Base-by-base conservation (phyloP, 2,797 vertebrate species). In the Loriculus beryllinus region DNA sequence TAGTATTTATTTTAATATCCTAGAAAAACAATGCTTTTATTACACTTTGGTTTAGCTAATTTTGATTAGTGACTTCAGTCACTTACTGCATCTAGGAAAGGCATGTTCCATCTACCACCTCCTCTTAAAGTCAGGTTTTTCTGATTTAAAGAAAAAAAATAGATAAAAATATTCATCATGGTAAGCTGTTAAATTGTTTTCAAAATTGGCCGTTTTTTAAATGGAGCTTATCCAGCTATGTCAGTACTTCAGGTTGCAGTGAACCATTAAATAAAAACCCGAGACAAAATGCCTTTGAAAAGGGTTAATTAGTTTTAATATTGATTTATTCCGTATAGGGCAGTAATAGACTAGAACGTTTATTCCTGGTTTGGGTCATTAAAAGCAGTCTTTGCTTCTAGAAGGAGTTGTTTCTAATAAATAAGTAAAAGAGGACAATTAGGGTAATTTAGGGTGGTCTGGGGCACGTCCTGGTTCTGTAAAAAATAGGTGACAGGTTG, bases 301-400 rank as follows among this genome's bases (percentile, higher is more conserved):
- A 98, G 98, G 99, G 99, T 99, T 99, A 99, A 99, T 99, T 99
- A 98, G 98, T 98, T 99, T 98, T 99, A 99, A 99, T 99, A 99
- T 98, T 98, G 99, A 99, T 99, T 99, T 99, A 99, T 99, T 98
- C 98, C 97, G 95, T 98, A 98, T 98, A 98, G 98, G 98, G 98
- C 93, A 98, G 97, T 98, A 98, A 98, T 98, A 97, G 97, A 95
- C 91, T 96, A 92, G 97, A 96, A 95, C 97, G 90, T 97, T 98
- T 97, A 96, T 97, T 97, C 97, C 97, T 97, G 96, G 94, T 97
- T 97, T 97, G 97, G 96, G 96, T 97, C 96, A 97, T 98, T 97
- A 97, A 97, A 97, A 97, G 52, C 93, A 56, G 91, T 72, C 96
- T 95, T 92, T 95, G 90, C 85, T 94, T 97, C 96, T 94, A 42